A percentile compares a stretch with the other conserved stretches of the same genome.
phyloP scores from a whole-genome alignment of 2,888 invertebrate species.

The Geotrupes spiniger region DNA sequence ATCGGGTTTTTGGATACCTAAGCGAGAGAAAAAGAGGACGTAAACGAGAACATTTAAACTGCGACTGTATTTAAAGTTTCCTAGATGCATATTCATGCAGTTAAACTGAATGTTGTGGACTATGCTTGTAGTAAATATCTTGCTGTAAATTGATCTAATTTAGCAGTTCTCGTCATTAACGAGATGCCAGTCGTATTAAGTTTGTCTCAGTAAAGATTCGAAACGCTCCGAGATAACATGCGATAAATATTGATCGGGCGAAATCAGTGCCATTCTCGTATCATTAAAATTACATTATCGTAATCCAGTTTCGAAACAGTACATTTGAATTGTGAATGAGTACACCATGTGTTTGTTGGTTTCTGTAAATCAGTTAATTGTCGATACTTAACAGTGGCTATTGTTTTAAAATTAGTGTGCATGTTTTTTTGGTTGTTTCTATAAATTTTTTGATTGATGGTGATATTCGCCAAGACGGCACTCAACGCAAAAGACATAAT shows the following conservation, averaged over 20 bases:
- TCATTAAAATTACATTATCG: no score
- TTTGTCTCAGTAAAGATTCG: slow-evolving; percentile 8
- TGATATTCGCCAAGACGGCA: slow-evolving; percentile 47
- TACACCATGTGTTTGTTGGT: slow-evolving; percentile 19
- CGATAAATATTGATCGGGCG: not conserved
- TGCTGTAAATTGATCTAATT: slow-evolving; percentile 20
- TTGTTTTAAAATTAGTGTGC: slow-evolving; percentile 1
- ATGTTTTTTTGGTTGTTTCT: slow-evolving; percentile 4
- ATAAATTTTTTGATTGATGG: slow-evolving; percentile 1
- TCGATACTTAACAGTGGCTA: slow-evolving; percentile 17
- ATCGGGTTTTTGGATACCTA: slow-evolving; percentile 44
- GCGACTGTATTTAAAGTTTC: no score
- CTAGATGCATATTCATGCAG: no score
- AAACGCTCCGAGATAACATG: no score
- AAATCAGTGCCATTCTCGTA: no score
- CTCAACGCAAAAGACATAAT: slow-evolving; percentile 14
- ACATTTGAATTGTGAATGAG: not conserved
- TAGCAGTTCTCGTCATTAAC: slow-evolving; percentile 17
- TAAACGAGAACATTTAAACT: not conserved
- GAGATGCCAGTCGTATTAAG: slow-evolving; percentile 12
- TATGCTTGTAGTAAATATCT: slow-evolving; percentile 6
- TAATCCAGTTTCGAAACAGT: not conserved
- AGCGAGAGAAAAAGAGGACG: slow-evolving; percentile 44
- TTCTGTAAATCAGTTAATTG: slow-evolving; percentile 8
- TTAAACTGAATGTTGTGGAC: not conserved